phyloP scores from a whole-genome alignment of 2,888 invertebrate genomes.

The Lochmaea crataegi region DNA sequence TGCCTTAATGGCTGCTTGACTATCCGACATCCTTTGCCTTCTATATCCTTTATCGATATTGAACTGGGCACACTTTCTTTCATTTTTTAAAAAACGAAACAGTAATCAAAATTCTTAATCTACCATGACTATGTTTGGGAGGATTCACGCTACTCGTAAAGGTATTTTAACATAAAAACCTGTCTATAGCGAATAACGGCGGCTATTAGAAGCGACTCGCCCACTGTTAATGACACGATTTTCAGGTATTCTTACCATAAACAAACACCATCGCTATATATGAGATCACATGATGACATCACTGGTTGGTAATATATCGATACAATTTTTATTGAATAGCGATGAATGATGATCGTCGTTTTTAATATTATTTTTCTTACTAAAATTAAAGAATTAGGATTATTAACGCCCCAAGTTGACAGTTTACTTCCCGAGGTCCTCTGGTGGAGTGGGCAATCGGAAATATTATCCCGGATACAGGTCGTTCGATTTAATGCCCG shows the following conservation, averaged over 20 bases:
- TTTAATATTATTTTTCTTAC: too few species aligned
- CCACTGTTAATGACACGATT: slow-evolving; percentile 12
- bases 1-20: too few species aligned
- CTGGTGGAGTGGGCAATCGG: too few species aligned
- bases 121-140: neutral
- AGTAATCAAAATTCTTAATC: neutral
- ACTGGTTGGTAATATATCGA: neutral
- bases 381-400: too few species aligned
- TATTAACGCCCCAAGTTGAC: too few species aligned
- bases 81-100: too few species aligned
- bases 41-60: too few species aligned
- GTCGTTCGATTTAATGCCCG: too few species aligned
- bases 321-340: neutral
- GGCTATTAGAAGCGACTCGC: slow-evolving; percentile 8
- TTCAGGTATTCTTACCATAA: slow-evolving; percentile 23
- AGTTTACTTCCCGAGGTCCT: too few species aligned
- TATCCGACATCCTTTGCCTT: too few species aligned
- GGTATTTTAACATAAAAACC: neutral
- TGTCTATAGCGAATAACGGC: neutral
- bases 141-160: neutral
- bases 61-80: too few species aligned
- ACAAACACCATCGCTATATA: neutral
- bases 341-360: neutral
- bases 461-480: too few species aligned
- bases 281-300: slow-evolving; percentile 21